Evolutionary conservation across 2,888 invertebrate species (phyloP).

Genomic region (Trissoscelio sp.): DNA sequence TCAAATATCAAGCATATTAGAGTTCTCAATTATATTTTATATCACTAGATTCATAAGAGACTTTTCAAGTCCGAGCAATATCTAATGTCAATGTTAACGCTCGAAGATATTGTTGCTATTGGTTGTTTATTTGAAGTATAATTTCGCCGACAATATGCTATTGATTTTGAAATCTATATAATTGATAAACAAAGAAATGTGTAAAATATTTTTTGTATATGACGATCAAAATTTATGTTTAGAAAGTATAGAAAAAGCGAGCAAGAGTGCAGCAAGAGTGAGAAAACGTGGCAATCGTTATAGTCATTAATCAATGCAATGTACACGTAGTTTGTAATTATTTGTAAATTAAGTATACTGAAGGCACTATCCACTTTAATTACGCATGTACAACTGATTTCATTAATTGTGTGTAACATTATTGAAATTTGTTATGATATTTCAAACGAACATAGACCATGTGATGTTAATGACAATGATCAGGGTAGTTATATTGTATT

Average conservation of each 20-base stretch:
- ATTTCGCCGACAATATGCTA: neutral
- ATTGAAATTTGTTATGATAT: conserved; percentile 17
- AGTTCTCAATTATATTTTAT: conserved; percentile 54
- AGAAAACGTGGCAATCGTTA: conserved; percentile 78
- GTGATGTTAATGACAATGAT: conserved; percentile 10
- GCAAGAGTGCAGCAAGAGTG: conserved; percentile 65
- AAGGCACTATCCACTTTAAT: conserved; percentile 49
- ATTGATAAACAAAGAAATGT: conserved; percentile 6
- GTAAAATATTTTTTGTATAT: conserved; percentile 49
- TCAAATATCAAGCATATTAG: conserved; percentile 53
- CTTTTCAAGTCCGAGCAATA: conserved; percentile 21
- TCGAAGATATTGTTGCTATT: conserved; percentile 29
- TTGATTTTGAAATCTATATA: conserved; percentile 12
- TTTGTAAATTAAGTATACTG: conserved; percentile 72
- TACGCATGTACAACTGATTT: conserved; percentile 34
- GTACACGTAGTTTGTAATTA: conserved; percentile 79
- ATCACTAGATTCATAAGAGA: conserved; percentile 58
- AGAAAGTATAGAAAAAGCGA: conserved; percentile 11
- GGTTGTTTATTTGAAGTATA: neutral
- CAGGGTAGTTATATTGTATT: conserved; percentile 6
- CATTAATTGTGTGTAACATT: conserved; percentile 2
- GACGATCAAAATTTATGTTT: conserved; percentile 41
- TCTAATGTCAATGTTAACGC: conserved; percentile 39
- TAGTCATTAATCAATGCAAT: conserved; percentile 83
- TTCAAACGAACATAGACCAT: conserved; percentile 7